Percentiles rank a stretch among this genome's conserved stretches.
Conservation (phyloP, 1,140 invertebrate genomes). For the Matsumurasca onukii region DNA sequence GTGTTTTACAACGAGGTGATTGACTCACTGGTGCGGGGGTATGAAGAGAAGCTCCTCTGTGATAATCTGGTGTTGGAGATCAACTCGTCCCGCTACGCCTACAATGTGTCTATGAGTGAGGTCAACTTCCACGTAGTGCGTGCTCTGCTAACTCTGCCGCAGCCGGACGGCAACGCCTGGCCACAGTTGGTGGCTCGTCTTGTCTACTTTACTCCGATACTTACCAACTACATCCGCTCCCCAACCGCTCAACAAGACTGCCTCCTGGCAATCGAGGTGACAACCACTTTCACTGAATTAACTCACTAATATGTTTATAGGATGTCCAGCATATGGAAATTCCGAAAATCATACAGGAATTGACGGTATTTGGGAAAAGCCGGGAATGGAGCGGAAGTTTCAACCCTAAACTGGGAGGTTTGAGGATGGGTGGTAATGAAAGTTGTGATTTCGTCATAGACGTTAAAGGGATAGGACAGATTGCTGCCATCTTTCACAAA, state of each 20-base stretch:
- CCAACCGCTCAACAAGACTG: slow-evolving; percentile 77
- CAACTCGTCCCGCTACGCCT: slow-evolving; percentile 94
- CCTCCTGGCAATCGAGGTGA: slow-evolving; percentile 80
- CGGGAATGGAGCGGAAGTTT: no score
- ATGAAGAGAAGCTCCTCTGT: slow-evolving; percentile 80
- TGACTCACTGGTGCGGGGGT: slow-evolving; percentile 83
- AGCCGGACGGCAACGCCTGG: slow-evolving; percentile 30
- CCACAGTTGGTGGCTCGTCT: slow-evolving; percentile 60
- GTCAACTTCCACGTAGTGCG: slow-evolving; percentile 83
- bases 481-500: no score
- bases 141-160: slow-evolving; percentile 68
- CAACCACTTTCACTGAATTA: no score
- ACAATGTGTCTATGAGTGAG: slow-evolving; percentile 86
- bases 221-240: slow-evolving; percentile 83
- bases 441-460: no score
- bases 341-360: no score
- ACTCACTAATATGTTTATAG: no score
- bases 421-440: no score
- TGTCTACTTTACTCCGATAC: slow-evolving; percentile 68
- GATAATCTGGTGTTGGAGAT: slow-evolving; percentile 93
- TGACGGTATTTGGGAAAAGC: no score
- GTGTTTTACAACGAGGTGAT: slow-evolving; percentile 88
- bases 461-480: no score
- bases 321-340: no score
- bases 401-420: no score